Conservation (phyloP, 2,888 invertebrate genomes). For the Nesidiocoris tenuis region DNA sequence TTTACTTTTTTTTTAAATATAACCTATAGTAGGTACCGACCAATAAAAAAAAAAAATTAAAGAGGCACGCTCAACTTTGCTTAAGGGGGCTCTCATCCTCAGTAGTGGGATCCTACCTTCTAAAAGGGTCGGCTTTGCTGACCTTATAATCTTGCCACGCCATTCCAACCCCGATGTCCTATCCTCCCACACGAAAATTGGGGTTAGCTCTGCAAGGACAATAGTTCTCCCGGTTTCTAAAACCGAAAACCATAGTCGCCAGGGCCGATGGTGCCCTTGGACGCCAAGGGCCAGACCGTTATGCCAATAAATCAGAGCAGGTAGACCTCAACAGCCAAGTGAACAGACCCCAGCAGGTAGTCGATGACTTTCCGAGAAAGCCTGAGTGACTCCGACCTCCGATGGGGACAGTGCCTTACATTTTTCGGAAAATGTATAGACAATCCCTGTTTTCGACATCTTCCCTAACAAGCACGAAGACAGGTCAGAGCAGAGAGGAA, state of each 20-base stretch:
- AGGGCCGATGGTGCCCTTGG: neutral
- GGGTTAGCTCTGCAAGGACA: slow-evolving; percentile 15
- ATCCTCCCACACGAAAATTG: slow-evolving; percentile 2
- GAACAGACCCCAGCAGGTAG: slow-evolving; percentile 1
- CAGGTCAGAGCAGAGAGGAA: too few relatives aligned
- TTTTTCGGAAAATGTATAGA: too few relatives aligned
- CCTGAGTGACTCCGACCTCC: slow-evolving; percentile 1
- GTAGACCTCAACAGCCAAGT: too few relatives aligned
- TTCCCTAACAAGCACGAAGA: too few relatives aligned
- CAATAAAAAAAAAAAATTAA: neutral
- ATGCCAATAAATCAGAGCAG: slow-evolving; percentile 35
- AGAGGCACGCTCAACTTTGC: too few relatives aligned
- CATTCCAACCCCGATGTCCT: slow-evolving; percentile 5
- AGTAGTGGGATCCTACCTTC: neutral
- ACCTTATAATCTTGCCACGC: slow-evolving; percentile 32
- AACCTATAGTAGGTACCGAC: slow-evolving; percentile 2
- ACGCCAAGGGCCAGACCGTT: slow-evolving; percentile 14
- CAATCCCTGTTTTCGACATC: too few relatives aligned
- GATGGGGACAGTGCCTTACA: neutral
- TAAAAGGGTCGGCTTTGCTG: slow-evolving; percentile 32
- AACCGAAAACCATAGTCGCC: neutral
- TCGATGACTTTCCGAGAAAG: neutral
- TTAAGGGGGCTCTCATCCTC: too few relatives aligned
- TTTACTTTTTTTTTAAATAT: slow-evolving; percentile 10
- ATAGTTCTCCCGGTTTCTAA: neutral